Percentiles rank a stretch among this genome's conserved stretches.
These are phyloP conservation scores for Perccottus glenii DNA, from an alignment of 2,113 vertebrate genomes.

Conservation along the genomic window DNA sequence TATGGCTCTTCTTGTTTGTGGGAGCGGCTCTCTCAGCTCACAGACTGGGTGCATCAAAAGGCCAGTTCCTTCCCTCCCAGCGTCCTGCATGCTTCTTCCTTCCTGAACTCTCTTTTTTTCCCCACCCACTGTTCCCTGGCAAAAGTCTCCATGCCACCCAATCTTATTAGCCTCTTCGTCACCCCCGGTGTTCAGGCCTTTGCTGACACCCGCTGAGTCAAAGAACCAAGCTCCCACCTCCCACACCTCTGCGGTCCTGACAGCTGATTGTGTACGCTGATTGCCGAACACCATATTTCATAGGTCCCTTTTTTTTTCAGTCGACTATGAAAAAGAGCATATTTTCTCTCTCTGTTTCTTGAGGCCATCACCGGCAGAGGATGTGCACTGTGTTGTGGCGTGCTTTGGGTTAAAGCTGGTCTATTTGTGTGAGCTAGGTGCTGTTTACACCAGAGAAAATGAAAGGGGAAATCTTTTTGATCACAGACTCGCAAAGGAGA, in stretches of 20 bases:
- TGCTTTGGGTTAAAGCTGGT: slow-evolving; percentile 12
- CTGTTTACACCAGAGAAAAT: slow-evolving; percentile 62
- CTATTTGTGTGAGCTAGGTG: slow-evolving; percentile 62
- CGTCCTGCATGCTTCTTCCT: slow-evolving; percentile 29
- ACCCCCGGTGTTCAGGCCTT: slow-evolving; percentile 42
- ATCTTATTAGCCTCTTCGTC: slow-evolving; percentile 46
- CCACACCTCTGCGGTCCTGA: slow-evolving; percentile 36
- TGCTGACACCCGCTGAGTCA: slow-evolving; percentile 46
- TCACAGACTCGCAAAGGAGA: slow-evolving; percentile 68
- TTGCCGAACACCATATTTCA: slow-evolving; percentile 50
- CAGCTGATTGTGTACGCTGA: slow-evolving; percentile 61
- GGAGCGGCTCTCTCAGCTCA: slow-evolving; percentile 24
- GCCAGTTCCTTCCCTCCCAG: slow-evolving; percentile 51
- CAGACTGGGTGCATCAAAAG: slow-evolving; percentile 45
- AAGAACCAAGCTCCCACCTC: slow-evolving; percentile 39
- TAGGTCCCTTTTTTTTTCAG: slow-evolving; percentile 21
- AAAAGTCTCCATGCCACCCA: slow-evolving; percentile 30
- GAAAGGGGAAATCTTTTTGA: slow-evolving; percentile 63
- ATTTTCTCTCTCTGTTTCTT: slow-evolving; percentile 39
- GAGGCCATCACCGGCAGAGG: slow-evolving; percentile 33
- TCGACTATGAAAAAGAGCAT: slow-evolving; percentile 30
- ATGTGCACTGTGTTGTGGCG: slow-evolving; percentile 21
- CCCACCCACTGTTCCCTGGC: slow-evolving; percentile 24
- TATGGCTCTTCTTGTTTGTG: slow-evolving; percentile 31
- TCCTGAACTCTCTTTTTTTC: slow-evolving; percentile 49